These are phyloP conservation scores for Crypturellus tataupa DNA, from an alignment of 2,797 vertebrate genomes.

Conservation along the genomic window DNA sequence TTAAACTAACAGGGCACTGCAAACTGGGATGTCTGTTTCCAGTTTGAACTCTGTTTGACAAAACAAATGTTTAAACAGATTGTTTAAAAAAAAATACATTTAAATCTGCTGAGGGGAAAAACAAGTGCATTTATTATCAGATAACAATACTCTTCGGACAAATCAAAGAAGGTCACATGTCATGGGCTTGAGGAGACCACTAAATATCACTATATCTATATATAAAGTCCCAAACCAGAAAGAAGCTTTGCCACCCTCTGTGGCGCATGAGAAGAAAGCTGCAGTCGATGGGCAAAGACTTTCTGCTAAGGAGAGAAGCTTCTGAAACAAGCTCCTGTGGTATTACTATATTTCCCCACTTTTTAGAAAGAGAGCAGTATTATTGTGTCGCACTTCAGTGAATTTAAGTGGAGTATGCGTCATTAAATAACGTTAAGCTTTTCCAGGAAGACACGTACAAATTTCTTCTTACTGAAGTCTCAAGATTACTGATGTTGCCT, in stretches of 20 bases:
- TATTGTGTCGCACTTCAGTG: neutral
- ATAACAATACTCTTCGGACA: neutral
- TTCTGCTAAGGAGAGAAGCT: neutral
- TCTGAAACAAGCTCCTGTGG: neutral
- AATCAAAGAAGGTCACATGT: neutral
- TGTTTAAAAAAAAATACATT: neutral
- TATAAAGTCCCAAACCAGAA: neutral
- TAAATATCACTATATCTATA: no score
- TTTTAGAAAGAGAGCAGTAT: neutral
- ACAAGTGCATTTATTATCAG: neutral
- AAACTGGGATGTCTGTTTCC: neutral
- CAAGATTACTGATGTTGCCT: neutral
- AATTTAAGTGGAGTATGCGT: neutral
- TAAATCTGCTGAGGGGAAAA: neutral
- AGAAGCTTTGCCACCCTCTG: neutral
- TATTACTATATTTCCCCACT: neutral
- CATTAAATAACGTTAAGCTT: neutral
- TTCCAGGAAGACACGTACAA: neutral
- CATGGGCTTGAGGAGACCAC: neutral
- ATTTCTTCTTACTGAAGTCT: neutral
- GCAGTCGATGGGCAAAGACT: neutral
- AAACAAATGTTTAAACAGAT: slow-evolving; percentile 35
- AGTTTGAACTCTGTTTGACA: slow-evolving; percentile 3
- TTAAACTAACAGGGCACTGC: neutral
- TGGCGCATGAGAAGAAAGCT: neutral